phyloP scores from a whole-genome alignment of 2,113 vertebrate genomes.

The Camelus dromedarius region DNA sequence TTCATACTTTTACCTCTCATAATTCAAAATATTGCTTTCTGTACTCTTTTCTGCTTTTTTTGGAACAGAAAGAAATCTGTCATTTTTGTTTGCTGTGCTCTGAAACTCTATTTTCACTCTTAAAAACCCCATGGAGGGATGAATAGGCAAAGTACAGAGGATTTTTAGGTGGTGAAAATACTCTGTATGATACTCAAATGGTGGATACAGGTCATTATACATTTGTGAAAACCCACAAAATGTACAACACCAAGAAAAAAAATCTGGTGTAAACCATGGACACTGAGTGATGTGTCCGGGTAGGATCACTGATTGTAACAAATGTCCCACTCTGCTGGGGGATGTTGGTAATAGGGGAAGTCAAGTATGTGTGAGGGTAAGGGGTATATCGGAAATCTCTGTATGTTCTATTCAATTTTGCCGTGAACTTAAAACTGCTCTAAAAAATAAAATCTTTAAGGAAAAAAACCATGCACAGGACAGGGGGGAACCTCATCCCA shows the following conservation, averaged over 20 bases:
- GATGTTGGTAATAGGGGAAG: not conserved
- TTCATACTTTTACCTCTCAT: conserved; percentile 41
- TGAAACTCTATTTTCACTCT: conserved; percentile 34
- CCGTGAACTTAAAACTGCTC: conserved; percentile 48
- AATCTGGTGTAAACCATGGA: not conserved
- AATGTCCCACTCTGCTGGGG: not conserved
- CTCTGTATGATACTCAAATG: not conserved
- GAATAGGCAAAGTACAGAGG: conserved; percentile 23
- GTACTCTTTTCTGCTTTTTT: conserved; percentile 28
- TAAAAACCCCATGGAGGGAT: conserved; percentile 23
- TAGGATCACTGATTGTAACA: not conserved
- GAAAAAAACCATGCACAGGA: not conserved
- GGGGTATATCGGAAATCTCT: not conserved
- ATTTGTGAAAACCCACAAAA: not conserved
- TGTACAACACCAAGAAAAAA: not conserved
- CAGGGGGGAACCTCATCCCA: not conserved
- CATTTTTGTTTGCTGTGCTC: conserved; percentile 10
- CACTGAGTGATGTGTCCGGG: not conserved
- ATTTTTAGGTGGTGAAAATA: conserved; percentile 39
- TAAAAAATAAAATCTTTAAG: conserved; percentile 10
- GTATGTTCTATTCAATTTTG: not conserved
- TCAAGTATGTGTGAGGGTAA: not conserved
- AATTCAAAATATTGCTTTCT: conserved; percentile 55
- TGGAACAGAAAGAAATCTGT: conserved; percentile 31
- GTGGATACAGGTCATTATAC: not conserved